Base-by-base conservation (phyloP, 1,140 invertebrate genomes). In the Telenomus remus region DNA sequence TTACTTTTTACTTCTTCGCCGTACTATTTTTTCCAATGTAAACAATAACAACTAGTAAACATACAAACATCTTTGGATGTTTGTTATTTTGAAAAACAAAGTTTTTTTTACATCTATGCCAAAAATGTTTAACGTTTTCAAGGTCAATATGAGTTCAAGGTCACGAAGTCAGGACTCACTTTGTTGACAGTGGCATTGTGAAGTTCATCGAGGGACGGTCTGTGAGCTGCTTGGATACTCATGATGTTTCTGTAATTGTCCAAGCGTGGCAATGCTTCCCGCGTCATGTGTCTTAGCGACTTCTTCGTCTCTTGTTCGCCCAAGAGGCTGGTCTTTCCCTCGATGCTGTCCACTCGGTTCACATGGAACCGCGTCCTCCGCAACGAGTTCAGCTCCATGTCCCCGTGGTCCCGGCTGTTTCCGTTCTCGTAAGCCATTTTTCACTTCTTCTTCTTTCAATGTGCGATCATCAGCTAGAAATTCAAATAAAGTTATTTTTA, bases 161-260 rank as follows among this genome's bases (percentile, higher is more conserved):
- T 1, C 6, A 27, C 6, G 2, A 27, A 27, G 6, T 27, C 19
- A 27, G 19, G 19, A 61, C 87, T 88, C 85, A 95, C 94, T 92
- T 95, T 95, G 78, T 91, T 91, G 27, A 91, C 90, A n/a, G 94
- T 94, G 15, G 93, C 91, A 84, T 97, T 95, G 86, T 97, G 96
- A 2, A 98, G 91, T 87, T 98, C 96, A 82, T 97, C 96, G 11
- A 98, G 88, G 2, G 97, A 97, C 3, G 97, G 97, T 81, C 94
- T 90, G 79, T 95, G 95, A 12, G 93, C 94, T 2, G 95, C 95
- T 80, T 96, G 95, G 44, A 97, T 93, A 13, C 95, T 96, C 89
- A 97, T 91, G 68, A 97, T 94, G 85, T 98, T 97, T 61, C 96
- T 91, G 87, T 98, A 98, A 89, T 98, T 97, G 84, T 98, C 96